Percentiles rank a stretch among this genome's conserved stretches.
These are phyloP conservation scores for Thalassoma bifasciatum DNA, from an alignment of 2,113 vertebrate species.

Conservation along the genomic window DNA sequence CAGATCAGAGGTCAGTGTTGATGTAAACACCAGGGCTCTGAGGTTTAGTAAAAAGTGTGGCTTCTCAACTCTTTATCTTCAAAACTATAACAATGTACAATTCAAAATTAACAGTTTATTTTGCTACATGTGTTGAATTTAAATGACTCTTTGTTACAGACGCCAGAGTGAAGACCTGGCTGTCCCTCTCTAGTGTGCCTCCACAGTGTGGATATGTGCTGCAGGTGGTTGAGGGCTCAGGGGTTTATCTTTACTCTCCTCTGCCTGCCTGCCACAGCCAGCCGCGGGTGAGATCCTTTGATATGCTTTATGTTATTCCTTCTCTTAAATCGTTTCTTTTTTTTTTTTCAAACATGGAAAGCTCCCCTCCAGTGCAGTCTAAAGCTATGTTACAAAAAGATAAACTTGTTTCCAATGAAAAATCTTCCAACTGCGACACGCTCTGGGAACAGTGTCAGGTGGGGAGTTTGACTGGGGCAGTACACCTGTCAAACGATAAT, in stretches of 20 bases:
- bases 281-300: slow-evolving; percentile 60
- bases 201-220: slow-evolving; percentile 69
- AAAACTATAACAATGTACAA: no score
- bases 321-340: slow-evolving; percentile 8
- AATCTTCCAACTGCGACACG: no score
- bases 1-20: slow-evolving; percentile 78
- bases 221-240: slow-evolving; percentile 18
- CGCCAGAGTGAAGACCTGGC: slow-evolving; percentile 72
- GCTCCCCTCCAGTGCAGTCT: no score
- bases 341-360: not conserved
- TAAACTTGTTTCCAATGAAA: no score
- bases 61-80: no score
- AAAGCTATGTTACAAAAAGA: no score
- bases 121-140: not conserved
- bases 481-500: no score
- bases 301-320: not conserved
- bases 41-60: not conserved
- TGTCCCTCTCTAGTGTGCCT: slow-evolving; percentile 51
- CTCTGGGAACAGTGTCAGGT: no score
- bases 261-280: slow-evolving; percentile 79
- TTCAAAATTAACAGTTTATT: no score
- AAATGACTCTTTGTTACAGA: slow-evolving; percentile 16
- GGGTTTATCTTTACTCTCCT: slow-evolving; percentile 70
- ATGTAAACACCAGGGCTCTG: not conserved
- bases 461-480: no score